Percentiles rank a stretch among this genome's conserved stretches.
Conservation (phyloP, 2,888 invertebrate species). For the Hypolimnas misippus region DNA sequence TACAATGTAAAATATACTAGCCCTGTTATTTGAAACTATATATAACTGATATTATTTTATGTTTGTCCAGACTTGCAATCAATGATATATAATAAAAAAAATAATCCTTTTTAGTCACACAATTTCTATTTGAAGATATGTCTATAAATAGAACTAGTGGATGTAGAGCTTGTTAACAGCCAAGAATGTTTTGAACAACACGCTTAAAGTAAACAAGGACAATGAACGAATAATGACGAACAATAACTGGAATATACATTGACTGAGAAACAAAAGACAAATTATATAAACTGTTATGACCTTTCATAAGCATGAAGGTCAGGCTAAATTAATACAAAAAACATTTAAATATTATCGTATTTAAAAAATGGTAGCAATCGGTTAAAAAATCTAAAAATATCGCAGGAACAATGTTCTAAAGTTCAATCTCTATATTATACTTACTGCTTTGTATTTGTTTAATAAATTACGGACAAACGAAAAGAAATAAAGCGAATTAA, state of each 20-base stretch:
- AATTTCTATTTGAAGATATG: constrained; percentile 17
- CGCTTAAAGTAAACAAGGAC: constrained; percentile 52
- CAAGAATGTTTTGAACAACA: constrained; percentile 51
- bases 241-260: constrained; percentile 45
- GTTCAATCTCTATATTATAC: constrained; percentile 8
- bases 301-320: constrained; percentile 72
- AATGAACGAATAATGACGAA: constrained; percentile 47
- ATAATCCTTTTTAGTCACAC: not conserved
- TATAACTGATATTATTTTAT: too few relatives aligned
- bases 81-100: constrained; percentile 33
- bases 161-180: constrained; percentile 51
- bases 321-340: constrained; percentile 42
- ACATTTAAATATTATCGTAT: constrained; percentile 26
- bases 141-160: constrained; percentile 60
- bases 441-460: not conserved
- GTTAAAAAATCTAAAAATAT: constrained; percentile 25
- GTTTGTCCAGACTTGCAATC: too few relatives aligned
- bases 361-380: constrained; percentile 6
- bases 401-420: constrained; percentile 3
- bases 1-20: too few relatives aligned
- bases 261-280: constrained; percentile 49
- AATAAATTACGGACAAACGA: not conserved
- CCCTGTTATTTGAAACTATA: too few relatives aligned
- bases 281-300: constrained; percentile 75
- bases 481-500: not conserved